Evolutionary conservation across 1,140 invertebrate species (phyloP), one percentile per base, ranked within the genome.

Genomic region (Bombus sibiricus): DNA sequence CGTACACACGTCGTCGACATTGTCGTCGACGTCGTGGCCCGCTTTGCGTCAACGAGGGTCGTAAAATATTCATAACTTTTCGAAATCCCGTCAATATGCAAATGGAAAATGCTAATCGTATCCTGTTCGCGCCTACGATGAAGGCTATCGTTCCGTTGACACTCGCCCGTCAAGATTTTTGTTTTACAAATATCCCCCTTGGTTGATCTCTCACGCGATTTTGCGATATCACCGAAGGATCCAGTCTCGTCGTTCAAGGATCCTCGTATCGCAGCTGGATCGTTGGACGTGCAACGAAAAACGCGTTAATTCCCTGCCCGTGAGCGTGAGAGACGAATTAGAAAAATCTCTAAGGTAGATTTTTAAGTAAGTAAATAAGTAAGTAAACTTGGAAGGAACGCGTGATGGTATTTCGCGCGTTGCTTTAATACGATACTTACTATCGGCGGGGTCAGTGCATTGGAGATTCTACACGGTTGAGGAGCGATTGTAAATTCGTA

Each of bases 11-110:
- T 41, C 59, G 71, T 41, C 18, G 15, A 5, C 64, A 71, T 39
- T 39, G 68, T 47, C 57, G 62, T 43, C 41, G 83, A n/a, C 62
- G 22, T 57, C 34, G 28, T n/a, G 37, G 18, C 43, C 57, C 32
- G 86, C 10, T 37, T 28, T 47, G 41, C 39, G 71, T 13, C 64
- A 34, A 66, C 32, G 75, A n/a, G 62, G 66, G 75, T 86, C 86
- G 87, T 95, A 95, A 95, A 95, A 94, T 95, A 95, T 95, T 95
- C 95, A 95, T 95, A 95, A 95, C 93, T 95, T 95, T 95, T 94
- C 93, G 93, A 94, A 95, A 95, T 95, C 93, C 95, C 94, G 95
- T 95, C 94, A 95, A 95, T 95, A 95, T 95, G 94, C 93, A 94
- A 95, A 95, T 94, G 90, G 83, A 89, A 91, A 95, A 95, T 95